Evolutionary conservation across 2,113 vertebrate species (phyloP).

Genomic region (Gymnorhina tibicen): DNA sequence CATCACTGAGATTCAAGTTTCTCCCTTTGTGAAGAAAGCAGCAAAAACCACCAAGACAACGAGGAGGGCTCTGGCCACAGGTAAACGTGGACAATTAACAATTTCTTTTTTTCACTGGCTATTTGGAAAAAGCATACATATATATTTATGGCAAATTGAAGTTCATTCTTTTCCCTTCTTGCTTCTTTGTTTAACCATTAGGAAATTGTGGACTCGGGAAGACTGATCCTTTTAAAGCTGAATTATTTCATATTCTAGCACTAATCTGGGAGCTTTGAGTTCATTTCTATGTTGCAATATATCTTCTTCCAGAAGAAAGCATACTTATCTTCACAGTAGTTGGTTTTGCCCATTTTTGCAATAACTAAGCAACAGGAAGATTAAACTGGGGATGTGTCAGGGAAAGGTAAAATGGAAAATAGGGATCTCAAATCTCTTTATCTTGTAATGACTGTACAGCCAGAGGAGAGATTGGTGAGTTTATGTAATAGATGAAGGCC

Average conservation of each 20-base stretch:
- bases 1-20: background rate
- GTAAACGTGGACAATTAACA: rapidly evolving
- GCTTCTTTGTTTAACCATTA: background rate
- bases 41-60: background rate
- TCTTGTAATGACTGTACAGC: background rate
- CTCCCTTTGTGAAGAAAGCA: background rate
- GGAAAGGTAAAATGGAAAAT: background rate
- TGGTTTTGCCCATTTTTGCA: background rate
- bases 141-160: background rate
- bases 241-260: background rate
- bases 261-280: background rate
- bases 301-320: background rate
- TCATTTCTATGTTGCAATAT: background rate
- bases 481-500: background rate
- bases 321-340: background rate
- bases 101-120: background rate
- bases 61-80: background rate
- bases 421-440: background rate
- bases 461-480: background rate
- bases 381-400: background rate
- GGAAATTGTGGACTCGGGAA: background rate
- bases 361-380: background rate
- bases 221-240: background rate
- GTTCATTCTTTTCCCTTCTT: background rate
- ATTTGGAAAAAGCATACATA: background rate